A percentile compares a stretch with the other conserved stretches of the same genome.
Evolutionary conservation across 2,113 vertebrate genomes (phyloP).

Genomic region (Lynx canadensis): DNA sequence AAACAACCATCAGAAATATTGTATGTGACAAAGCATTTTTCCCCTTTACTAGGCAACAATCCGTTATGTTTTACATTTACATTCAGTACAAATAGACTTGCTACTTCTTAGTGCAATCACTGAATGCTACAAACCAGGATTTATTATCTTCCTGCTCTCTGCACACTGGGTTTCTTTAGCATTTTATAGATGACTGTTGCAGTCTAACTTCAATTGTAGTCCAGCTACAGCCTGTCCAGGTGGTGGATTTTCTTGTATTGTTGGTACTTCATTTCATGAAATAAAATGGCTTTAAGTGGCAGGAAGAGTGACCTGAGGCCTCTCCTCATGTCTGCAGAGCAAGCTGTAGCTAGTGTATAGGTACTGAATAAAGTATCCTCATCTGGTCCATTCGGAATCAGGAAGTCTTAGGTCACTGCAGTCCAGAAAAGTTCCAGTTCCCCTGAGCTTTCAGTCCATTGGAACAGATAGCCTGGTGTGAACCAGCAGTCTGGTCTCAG

Average conservation of each 20-base stretch:
- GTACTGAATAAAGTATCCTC: not conserved
- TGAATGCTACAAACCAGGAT: constrained; percentile 19
- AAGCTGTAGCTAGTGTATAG: not conserved
- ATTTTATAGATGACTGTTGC: not conserved
- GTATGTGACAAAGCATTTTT: constrained; percentile 57
- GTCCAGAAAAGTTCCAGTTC: not conserved
- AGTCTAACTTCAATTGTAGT: not conserved
- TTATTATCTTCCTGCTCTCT: constrained; percentile 11
- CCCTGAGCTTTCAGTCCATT: not conserved
- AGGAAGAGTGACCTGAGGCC: not conserved
- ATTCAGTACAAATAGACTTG: constrained; percentile 54
- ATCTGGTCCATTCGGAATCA: not conserved
- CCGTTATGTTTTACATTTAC: constrained; percentile 55
- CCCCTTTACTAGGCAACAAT: not conserved
- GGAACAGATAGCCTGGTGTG: not conserved
- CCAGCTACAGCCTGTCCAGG: not conserved
- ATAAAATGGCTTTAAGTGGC: not conserved
- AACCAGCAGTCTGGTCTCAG: not conserved
- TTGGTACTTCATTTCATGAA: constrained; percentile 31
- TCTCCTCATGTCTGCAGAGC: not conserved
- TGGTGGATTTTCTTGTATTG: not conserved
- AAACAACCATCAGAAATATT: constrained; percentile 54
- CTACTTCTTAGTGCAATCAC: not conserved
- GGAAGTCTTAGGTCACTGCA: not conserved
- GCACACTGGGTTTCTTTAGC: not conserved